Base-by-base conservation (phyloP, 2,888 invertebrate species). In the Tuberolachnus salignus region DNA sequence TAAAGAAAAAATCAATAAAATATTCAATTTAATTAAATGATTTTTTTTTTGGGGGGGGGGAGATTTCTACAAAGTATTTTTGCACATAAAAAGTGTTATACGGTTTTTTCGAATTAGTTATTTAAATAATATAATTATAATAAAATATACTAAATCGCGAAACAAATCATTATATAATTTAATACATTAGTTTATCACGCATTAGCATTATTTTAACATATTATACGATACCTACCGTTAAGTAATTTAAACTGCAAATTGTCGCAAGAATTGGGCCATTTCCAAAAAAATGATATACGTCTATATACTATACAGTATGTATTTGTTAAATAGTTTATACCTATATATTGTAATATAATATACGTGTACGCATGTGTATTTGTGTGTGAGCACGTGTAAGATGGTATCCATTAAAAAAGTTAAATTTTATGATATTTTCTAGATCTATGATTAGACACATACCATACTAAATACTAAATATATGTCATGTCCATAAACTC, bases 371-470 rank as follows among this genome's bases (percentile, higher is more conserved):
- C 11, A 23, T 57, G 1, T 23, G 53, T 53, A 10, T 59, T 1
- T 59, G 1, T 16, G 26, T 59, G 23, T 14, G 23, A 19, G 21
- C 23, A 14, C 0, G 42, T 46, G 2, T 49, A 71, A 71, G 57
- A 59, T 59, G 46, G 51, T 14, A 42, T 63, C 63, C 73, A 63
- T 63, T 73, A 63, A 73, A 63, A 63, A 51, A 51, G 51, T 34
- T 26, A 51, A 73, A 42, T 21, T 8, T 26, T 51, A 19, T 70
- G 55, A 61, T 51, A 49, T 73, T 73, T 74, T 46, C 74, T 53
- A 66, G 55, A 66, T 74, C 59, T 74, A 74, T 74, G 66, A 75
- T 75, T 66, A 75, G 74, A 66, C 74, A 75, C 66, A 55, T 66
- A 75, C 55, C 26, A 51, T 26, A 49, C 21, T 34, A n/a, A 11